phyloP scores from a whole-genome alignment of 2,888 invertebrate species.

The Lathronympha strigana region DNA sequence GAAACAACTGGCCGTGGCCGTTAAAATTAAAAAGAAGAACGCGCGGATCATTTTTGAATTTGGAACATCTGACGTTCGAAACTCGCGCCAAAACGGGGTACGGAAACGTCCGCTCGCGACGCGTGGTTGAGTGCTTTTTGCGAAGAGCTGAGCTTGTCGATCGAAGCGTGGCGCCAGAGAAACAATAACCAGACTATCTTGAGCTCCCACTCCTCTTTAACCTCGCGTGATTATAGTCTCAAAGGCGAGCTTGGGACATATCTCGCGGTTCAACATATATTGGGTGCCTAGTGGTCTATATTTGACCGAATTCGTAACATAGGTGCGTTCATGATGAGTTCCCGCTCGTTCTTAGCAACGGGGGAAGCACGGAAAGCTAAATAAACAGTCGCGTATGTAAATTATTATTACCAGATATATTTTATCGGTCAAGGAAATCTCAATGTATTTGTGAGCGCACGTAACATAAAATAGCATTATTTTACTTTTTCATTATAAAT shows the following conservation, averaged over 20 bases:
- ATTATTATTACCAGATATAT: slow-evolving; percentile 7
- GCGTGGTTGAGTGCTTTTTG: slow-evolving; percentile 59
- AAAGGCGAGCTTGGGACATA: not conserved
- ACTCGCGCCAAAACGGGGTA: slow-evolving; percentile 48
- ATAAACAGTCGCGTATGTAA: slow-evolving; percentile 11
- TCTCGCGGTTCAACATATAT: slow-evolving; percentile 37
- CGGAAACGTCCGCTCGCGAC: slow-evolving; percentile 62
- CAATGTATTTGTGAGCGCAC: not conserved
- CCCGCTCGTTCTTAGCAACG: slow-evolving; percentile 14
- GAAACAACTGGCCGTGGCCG: slow-evolving; percentile 57
- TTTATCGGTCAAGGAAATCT: slow-evolving; percentile 7
- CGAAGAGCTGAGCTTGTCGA: slow-evolving; percentile 48
- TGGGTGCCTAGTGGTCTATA: slow-evolving; percentile 41
- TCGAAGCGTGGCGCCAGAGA: slow-evolving; percentile 60
- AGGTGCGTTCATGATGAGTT: slow-evolving; percentile 21
- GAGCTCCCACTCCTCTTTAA: slow-evolving; percentile 51
- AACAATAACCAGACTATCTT: slow-evolving; percentile 48
- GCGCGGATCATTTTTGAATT: slow-evolving; percentile 50
- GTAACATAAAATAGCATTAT: not conserved
- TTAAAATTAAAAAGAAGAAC: slow-evolving; percentile 52
- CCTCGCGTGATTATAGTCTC: not conserved
- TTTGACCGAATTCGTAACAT: slow-evolving; percentile 34
- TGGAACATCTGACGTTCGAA: slow-evolving; percentile 44
- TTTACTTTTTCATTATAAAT: not conserved
- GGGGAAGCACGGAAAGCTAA: slow-evolving; percentile 28